Base-by-base conservation (phyloP, 2,888 invertebrate genomes). In the Synergus gifuensis region DNA sequence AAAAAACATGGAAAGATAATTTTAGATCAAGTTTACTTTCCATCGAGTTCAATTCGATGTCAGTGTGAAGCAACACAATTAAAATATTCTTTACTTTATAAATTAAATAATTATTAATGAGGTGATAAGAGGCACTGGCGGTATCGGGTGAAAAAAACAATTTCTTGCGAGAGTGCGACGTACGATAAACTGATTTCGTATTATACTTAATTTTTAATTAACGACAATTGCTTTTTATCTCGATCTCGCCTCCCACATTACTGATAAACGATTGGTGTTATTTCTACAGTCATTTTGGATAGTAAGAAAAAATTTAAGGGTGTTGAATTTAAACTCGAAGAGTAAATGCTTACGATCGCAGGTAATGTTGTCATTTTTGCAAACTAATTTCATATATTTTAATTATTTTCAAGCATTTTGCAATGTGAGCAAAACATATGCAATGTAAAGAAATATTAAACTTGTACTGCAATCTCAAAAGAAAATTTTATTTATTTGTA, bases 171-270 rank as follows among this genome's bases (percentile, higher is more conserved):
- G 46, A 69, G 28, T 49, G 28, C 49, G 28, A 49, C 49, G 69
- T 69, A 69, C 49, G 49, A 49, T 49, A 49, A 54, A 69, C 49
- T 49, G 69, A 49, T 69, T 69, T 69, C n/a, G 28, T 69, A 69
- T 69, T 69, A 49, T 54, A 49, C 69, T 49, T 69, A 69, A 69
- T 69, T 69, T 69, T 69, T 49, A 69, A 69, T 69, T 69, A 49
- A 49, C 49, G 49, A 69, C 28, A 28, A 69, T 69, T 28, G 28
- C 28, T 49, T 69, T 69, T 69, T 69, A 69, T 69, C 67, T 28
- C 67, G 67, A 67, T 46, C 46, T 46, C 69, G 69, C 69, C 46
- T 49, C 49, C 69, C 69, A 49, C 69, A 28, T 54, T 69, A 69
- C 8, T 69, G 69, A 49, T 69, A 69, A 69, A 69, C 46, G 69